These are phyloP conservation scores for Notothenia rossii DNA, from an alignment of 2,113 vertebrate genomes.

Conservation along the genomic window DNA sequence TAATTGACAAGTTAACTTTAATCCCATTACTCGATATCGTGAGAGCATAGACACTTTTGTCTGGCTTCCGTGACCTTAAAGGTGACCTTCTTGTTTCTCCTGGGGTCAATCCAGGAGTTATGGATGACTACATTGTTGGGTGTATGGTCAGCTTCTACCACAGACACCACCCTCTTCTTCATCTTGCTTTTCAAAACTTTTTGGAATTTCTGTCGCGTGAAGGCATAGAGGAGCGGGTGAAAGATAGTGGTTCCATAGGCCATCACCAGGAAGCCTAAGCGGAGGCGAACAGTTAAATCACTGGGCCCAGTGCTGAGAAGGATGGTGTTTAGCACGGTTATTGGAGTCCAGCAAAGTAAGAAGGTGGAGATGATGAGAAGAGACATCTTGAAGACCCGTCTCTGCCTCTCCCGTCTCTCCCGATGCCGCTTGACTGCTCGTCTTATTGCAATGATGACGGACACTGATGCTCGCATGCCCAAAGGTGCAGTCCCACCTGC, in stretches of 20 bases:
- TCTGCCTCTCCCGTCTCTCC: conserved; percentile 92
- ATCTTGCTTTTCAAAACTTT: conserved; percentile 97
- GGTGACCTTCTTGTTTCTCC: conserved; percentile 92
- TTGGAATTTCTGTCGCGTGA: conserved; percentile 97
- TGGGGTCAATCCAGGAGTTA: conserved; percentile 95
- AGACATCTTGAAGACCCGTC: conserved; percentile 95
- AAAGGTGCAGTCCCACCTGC: conserved; percentile 86
- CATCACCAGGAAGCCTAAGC: conserved; percentile 96
- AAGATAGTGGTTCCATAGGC: conserved; percentile 97
- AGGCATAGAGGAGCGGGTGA: conserved; percentile 96
- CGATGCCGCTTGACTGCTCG: conserved; percentile 94
- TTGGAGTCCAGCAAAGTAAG: conserved; percentile 97
- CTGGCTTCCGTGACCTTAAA: conserved; percentile 91
- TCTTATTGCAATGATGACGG: conserved; percentile 95
- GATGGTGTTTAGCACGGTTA: conserved; percentile 94
- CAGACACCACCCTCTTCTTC: conserved; percentile 96
- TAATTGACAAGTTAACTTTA: conserved; percentile 41
- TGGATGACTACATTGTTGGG: conserved; percentile 94
- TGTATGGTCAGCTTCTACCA: conserved; percentile 92
- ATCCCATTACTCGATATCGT: conserved; percentile 68
- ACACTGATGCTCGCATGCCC: conserved; percentile 94
- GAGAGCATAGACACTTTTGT: conserved; percentile 92
- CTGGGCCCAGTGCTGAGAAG: conserved; percentile 95
- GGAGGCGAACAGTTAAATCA: conserved; percentile 91
- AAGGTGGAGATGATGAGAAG: conserved; percentile 97